Evolutionary conservation across 2,888 invertebrate genomes (phyloP), one percentile per base, ranked within the genome.

Genomic region (Spisula subtruncata): DNA sequence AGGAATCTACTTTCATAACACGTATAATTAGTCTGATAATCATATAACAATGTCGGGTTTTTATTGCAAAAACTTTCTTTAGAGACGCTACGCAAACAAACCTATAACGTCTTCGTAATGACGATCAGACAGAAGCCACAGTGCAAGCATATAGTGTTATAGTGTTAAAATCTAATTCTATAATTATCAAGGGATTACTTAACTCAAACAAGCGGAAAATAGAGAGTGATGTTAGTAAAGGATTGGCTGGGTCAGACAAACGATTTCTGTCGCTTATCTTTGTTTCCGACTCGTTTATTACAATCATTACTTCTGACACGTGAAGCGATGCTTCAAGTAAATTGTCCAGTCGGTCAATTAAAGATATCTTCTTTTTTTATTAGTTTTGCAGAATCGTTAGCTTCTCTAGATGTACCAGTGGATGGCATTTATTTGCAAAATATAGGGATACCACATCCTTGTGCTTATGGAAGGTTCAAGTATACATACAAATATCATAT

Each of bases 211-310:
- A 71, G 6, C 71, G 71, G 29, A 29, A 71, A 71, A 71, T 71
- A 29, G 71, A 71, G 29, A 25, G 75, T 75, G 75, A 75, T 75
- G 32, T 75, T 75, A 18, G 35, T 75, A 75, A 75, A 75, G 75
- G 75, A 75, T 75, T 32, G 35, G 75, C 75, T 71, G 25, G 25
- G 71, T 32, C 32, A 71, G 71, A 71, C 32, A 29, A 71, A 71
- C 16, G 71, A 71, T 71, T 71, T 6, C 71, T 71, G 71, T 71
- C 71, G 29, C 71, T 71, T 25, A 71, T 25, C 29, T 10, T 71
- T 71, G 32, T 71, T 71, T 71, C 71, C 71, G 25, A 32, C 29
- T 16, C 71, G 32, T 71, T 71, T 71, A 71, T 6, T 25, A 71
- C 71, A 71, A 6, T 71, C 25, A 71, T 71, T 25, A 29, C 14